These are phyloP conservation scores for Cephalopholis sonnerati DNA, from an alignment of 2,113 vertebrate genomes.

Conservation along the genomic window DNA sequence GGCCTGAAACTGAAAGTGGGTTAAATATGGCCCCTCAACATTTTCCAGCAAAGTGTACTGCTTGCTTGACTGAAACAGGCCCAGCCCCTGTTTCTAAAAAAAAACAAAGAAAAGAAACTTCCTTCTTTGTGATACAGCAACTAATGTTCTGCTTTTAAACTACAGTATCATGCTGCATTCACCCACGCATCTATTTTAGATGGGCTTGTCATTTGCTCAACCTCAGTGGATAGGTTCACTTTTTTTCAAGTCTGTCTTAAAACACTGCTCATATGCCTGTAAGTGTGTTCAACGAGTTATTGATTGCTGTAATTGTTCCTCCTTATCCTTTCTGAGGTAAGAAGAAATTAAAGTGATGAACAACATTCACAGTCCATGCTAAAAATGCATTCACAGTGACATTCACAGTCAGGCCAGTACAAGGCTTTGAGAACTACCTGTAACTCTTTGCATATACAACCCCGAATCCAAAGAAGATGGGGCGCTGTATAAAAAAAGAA, in stretches of 20 bases:
- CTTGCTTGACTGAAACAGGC: slow-evolving; percentile 16
- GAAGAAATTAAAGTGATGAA: background rate
- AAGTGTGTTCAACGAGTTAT: background rate
- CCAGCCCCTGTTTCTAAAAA: background rate
- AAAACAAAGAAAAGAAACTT: slow-evolving; percentile 14
- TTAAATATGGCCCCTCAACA: slow-evolving; percentile 28
- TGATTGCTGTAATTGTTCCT: background rate
- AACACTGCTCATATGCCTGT: background rate
- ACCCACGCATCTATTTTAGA: background rate
- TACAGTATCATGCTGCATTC: slow-evolving; percentile 1
- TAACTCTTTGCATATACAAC: background rate
- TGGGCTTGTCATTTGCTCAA: background rate
- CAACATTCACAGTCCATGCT: background rate
- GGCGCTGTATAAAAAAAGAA: too few species aligned
- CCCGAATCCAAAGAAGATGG: too few species aligned
- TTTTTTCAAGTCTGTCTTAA: background rate
- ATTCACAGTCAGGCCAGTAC: background rate
- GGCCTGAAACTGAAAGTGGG: slow-evolving; percentile 44
- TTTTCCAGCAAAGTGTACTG: slow-evolving; percentile 33
- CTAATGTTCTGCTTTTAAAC: slow-evolving; percentile 58
- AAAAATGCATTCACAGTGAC: background rate
- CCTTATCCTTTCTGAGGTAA: background rate
- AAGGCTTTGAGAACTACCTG: background rate
- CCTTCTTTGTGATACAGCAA: slow-evolving; percentile 23
- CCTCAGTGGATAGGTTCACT: background rate